A percentile compares a stretch with the other conserved stretches of the same genome.
These are phyloP conservation scores for Diloba caeruleocephala DNA, from an alignment of 2,888 invertebrate genomes.

Conservation along the genomic window DNA sequence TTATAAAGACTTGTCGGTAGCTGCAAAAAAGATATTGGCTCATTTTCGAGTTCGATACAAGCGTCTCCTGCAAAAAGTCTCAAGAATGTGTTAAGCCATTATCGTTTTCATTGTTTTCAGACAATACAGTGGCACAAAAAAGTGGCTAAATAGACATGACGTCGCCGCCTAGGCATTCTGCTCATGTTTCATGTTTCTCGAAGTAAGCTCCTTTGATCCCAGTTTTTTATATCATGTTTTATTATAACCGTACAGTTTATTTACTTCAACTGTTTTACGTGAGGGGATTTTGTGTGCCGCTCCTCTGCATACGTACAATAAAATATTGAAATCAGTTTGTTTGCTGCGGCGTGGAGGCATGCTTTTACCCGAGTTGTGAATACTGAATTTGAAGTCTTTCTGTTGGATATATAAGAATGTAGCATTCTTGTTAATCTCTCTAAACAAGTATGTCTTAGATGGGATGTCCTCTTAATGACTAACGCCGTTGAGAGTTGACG, in stretches of 20 bases:
- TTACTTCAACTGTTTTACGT: constrained; percentile 37
- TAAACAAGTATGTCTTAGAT: background rate
- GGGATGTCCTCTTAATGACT: no score
- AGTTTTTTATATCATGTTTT: constrained; percentile 38
- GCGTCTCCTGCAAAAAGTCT: constrained; percentile 4
- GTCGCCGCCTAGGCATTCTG: constrained; percentile 20
- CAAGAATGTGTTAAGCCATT: background rate
- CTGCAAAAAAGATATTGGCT: background rate
- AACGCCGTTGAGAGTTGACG: no score
- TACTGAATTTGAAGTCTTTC: constrained; percentile 14
- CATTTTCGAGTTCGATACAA: constrained; percentile 3
- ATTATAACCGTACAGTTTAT: constrained; percentile 39
- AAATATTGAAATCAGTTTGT: constrained; percentile 43
- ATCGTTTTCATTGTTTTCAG: constrained; percentile 42
- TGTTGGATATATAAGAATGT: constrained; percentile 1
- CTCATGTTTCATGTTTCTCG: constrained; percentile 20
- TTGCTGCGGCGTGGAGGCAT: constrained; percentile 3
- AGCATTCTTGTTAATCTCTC: constrained; percentile 2
- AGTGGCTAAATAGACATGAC: constrained; percentile 19
- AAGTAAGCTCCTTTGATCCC: constrained; percentile 28
- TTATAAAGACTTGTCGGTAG: constrained; percentile 4
- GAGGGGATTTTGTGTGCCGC: constrained; percentile 21
- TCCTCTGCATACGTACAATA: constrained; percentile 26
- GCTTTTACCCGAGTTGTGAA: constrained; percentile 23
- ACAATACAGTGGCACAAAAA: constrained; percentile 35